These are phyloP conservation scores for Fabriciana adippe DNA, from an alignment of 2,888 invertebrate species.

Conservation along the genomic window DNA sequence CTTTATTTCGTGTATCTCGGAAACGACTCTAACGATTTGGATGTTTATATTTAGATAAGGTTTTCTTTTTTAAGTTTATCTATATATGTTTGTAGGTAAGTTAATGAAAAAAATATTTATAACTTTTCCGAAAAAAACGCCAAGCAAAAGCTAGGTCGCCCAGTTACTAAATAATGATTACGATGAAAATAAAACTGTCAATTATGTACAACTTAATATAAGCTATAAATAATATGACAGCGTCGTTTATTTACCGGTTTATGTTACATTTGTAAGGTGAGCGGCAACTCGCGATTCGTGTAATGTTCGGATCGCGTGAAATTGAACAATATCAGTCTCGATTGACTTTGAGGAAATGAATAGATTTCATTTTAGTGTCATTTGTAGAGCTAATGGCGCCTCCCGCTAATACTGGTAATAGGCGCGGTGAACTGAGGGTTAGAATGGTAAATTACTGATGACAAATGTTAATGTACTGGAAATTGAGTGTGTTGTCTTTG, in stretches of 20 bases:
- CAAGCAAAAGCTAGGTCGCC: too few species aligned
- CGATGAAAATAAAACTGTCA: constrained; percentile 9
- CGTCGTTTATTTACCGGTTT: constrained; percentile 37
- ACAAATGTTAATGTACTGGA: constrained; percentile 57
- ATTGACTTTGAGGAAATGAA: constrained; percentile 81
- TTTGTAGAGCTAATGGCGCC: constrained; percentile 79
- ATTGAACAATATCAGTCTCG: constrained; percentile 73
- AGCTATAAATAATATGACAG: constrained; percentile 29
- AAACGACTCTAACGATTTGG: too few species aligned
- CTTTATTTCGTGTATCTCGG: too few species aligned
- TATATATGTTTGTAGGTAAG: too few species aligned
- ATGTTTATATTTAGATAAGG: too few species aligned
- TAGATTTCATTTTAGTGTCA: constrained; percentile 82
- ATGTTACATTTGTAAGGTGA: constrained; percentile 40
- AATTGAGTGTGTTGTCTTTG: constrained; percentile 42
- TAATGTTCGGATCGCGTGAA: constrained; percentile 80
- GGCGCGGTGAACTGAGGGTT: constrained; percentile 47
- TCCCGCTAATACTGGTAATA: constrained; percentile 65
- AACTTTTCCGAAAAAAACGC: too few species aligned
- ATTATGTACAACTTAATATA: constrained; percentile 35
- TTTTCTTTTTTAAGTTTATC: too few species aligned
- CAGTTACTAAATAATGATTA: too few species aligned
- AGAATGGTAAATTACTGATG: constrained; percentile 50
- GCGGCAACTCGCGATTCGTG: constrained; percentile 48
- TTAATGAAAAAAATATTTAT: too few species aligned